Evolutionary conservation across 2,888 invertebrate species (phyloP), one percentile per base, ranked within the genome.

Genomic region (Anthrax anthrax): DNA sequence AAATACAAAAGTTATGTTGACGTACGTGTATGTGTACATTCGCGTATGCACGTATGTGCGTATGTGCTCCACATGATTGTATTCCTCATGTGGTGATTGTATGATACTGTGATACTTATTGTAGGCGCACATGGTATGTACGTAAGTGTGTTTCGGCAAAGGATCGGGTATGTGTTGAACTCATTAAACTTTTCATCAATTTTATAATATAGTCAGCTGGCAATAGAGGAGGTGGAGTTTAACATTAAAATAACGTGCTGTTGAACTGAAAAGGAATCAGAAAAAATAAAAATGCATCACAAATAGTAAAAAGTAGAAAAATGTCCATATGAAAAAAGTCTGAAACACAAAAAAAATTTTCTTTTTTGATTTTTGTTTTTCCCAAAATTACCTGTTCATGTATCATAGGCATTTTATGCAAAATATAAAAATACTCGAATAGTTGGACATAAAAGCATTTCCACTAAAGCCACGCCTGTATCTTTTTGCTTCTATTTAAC

Each of bases 161-260:
- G 40, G 2, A 17, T 6, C 4, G 23, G 27, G 43, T 42, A 43
- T 42, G n/a, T 42, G 47, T 46, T 46, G 44, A 44, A 27, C 47
- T 50, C 50, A 50, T 50, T 50, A 50, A 50, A 47, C 41, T 46
- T 50, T 43, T 40, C 50, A 36, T 43, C 50, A 45, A 45, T 46
- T 46, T 47, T 12, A 32, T 32, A 32, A 23, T 23, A 23, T 23
- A 23, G 13, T 9, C 23, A 6, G 23, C 8, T 8, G 8, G 23
- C 23, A 23, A 23, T 23, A 23, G 8, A 23, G 23, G 23, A 23
- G 23, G 23, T 23, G 23, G 23, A 23, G 23, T 23, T 23, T 23
- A 23, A 37, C 37, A 16, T 37, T 41, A 12, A 4, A 4, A 32
- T 32, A 32, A 5, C 23, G 23, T 23, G 23, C 8, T 23, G 23